Conservation (phyloP, 2,113 vertebrate genomes). For the Mastomys natalensis region DNA sequence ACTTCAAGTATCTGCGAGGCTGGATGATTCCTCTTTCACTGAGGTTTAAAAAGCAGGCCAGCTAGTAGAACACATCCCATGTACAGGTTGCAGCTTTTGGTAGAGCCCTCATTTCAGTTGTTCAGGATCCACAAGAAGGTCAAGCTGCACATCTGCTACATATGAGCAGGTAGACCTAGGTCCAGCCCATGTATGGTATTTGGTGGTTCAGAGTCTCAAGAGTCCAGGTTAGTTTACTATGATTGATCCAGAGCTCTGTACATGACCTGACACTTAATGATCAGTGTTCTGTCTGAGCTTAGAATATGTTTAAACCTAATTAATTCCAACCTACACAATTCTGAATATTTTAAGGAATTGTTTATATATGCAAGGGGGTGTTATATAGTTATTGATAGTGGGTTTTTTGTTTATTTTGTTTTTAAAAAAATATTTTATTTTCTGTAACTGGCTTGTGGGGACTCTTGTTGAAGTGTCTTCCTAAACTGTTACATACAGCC, state of each 20-base stretch:
- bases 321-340: not conserved
- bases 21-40: too few species aligned
- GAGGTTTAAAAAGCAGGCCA: too few species aligned
- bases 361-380: rapidly evolving
- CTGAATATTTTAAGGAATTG: not conserved
- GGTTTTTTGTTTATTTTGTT: not conserved
- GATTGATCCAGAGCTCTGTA: too few species aligned
- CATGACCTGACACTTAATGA: not conserved
- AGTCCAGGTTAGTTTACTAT: too few species aligned
- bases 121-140: too few species aligned
- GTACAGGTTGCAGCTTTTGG: too few species aligned
- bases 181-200: too few species aligned
- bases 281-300: not conserved
- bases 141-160: not conserved
- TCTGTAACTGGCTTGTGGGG: not conserved
- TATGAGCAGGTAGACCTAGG: too few species aligned
- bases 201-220: too few species aligned
- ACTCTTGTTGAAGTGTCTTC: not conserved
- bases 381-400: not conserved
- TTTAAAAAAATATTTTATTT: not conserved
- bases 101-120: too few species aligned
- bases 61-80: too few species aligned
- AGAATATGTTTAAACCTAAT: not conserved
- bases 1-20: too few species aligned
- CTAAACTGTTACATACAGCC: not conserved